Base-by-base conservation (phyloP, 2,113 vertebrate species). In the Setophaga petechia region DNA sequence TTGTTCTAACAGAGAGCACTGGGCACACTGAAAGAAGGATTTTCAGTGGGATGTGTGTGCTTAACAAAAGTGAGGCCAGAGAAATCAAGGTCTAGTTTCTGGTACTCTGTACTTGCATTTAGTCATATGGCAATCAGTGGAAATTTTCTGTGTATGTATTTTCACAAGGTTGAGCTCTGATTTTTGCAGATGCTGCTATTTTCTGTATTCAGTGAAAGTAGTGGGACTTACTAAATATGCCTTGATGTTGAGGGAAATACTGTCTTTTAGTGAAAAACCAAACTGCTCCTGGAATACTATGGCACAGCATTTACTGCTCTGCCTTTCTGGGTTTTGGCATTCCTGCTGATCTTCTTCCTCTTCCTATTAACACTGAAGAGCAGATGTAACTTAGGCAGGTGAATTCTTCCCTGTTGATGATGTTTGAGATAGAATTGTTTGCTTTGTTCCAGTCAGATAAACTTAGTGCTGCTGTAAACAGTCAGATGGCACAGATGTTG, bases 321-420 rank as follows among this genome's bases (percentile, higher is more conserved):
- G n/a, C 43, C 35, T 5, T 90, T 74, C 25, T 93, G 67, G 35
- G 11, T 66, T 94, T 88, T 92, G 55, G 23, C 6, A 3, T 41
- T 78, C 35, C 61, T 91, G 62, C 31, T 85, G 37, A 44, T 85
- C n/a, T 11, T 83, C 18, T 59, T 77, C 74, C 12, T 80, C 13
- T 47, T 81, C 47, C 28, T 80, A 3, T 55, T 85, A 63, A 73
- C 71, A 23, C 35, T 63, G 51, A 67, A 57, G 75, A 94, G 72
- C 71, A 83, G 75, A 41, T 62, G 39, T 39, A 74, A 41, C 11
- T 76, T 37, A 93, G 93, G 72, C 95, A 95, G 91, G 96, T 97
- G 98, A 97, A 98, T 98, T 98, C 97, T 95, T 97, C 74, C 71
- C 80, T 95, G 35, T 93, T 93, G 75, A 59, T 77, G 41, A 63